Evolutionary conservation across 2,888 invertebrate species (phyloP).

Genomic region (Hecatera dysodea): DNA sequence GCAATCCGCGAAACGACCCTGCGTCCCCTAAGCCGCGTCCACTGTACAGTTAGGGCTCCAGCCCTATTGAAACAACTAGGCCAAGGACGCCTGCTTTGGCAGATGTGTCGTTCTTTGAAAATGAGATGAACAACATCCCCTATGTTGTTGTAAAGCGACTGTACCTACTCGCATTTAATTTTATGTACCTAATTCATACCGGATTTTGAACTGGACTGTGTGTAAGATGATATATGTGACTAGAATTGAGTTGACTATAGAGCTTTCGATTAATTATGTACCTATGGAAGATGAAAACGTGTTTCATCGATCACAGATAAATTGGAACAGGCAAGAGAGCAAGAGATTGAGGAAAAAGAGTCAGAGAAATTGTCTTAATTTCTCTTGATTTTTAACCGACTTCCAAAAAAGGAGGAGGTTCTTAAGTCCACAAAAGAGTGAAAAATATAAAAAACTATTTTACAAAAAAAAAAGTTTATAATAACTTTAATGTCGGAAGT

Average conservation of each 20-base stretch:
- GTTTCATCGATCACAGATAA: no score
- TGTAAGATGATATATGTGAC: neutral
- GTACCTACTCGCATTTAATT: neutral
- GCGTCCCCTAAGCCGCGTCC: constrained; percentile 2
- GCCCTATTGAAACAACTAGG: constrained; percentile 27
- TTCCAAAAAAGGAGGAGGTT: no score
- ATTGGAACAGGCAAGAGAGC: no score
- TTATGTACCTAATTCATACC: neutral
- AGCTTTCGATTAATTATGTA: no score
- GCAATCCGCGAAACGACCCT: neutral
- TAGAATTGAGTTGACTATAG: neutral
- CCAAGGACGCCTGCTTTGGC: constrained; percentile 40
- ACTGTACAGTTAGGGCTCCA: constrained; percentile 23
- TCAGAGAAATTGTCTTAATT: no score
- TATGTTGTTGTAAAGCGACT: neutral
- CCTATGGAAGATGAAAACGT: no score
- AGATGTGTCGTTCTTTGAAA: constrained; percentile 25
- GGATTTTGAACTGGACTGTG: neutral
- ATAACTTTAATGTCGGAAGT: no score
- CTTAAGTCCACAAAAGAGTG: no score
- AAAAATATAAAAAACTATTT: no score
- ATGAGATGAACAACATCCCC: neutral
- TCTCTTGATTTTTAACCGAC: no score
- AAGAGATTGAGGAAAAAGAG: no score
- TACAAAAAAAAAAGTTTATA: no score